A percentile compares a stretch with the other conserved stretches of the same genome.
phyloP scores from a whole-genome alignment of 2,888 invertebrate genomes.

The Nomada fucata region DNA sequence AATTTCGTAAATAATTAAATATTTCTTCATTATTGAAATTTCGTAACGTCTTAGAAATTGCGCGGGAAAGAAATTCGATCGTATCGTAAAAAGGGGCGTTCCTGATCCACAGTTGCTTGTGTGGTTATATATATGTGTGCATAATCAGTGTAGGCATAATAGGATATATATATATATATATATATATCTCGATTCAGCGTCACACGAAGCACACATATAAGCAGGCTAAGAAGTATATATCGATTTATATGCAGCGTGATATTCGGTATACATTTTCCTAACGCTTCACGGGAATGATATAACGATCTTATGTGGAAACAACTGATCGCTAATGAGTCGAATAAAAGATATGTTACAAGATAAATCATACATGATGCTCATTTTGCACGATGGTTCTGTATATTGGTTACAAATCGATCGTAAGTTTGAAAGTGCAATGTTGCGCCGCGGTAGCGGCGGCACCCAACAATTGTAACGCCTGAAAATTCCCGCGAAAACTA shows the following conservation, averaged over 20 bases:
- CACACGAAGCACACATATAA: slow-evolving; percentile 5
- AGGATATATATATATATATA: slow-evolving; percentile 22
- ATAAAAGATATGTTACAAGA: slow-evolving; percentile 16
- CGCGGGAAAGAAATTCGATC: slow-evolving; percentile 75
- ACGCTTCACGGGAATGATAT: slow-evolving; percentile 57
- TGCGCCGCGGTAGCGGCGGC: slow-evolving; percentile 70
- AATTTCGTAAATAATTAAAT: neutral
- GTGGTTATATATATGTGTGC: slow-evolving; percentile 5
- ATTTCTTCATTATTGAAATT: slow-evolving; percentile 18
- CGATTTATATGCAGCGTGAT: slow-evolving; percentile 73
- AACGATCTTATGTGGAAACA: neutral
- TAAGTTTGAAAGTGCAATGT: slow-evolving; percentile 67
- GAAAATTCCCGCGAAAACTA: slow-evolving; percentile 78
- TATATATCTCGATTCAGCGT: slow-evolving; percentile 3
- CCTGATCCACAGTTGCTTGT: slow-evolving; percentile 53
- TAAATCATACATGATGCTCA: slow-evolving; percentile 30
- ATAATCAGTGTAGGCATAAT: neutral
- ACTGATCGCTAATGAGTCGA: neutral
- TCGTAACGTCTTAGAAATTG: slow-evolving; percentile 57
- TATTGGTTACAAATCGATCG: slow-evolving; percentile 60
- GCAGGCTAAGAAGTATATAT: slow-evolving; percentile 63
- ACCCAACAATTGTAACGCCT: slow-evolving; percentile 67
- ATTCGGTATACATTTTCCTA: slow-evolving; percentile 44
- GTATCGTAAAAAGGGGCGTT: slow-evolving; percentile 74
- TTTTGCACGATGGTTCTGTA: slow-evolving; percentile 22